Evolutionary conservation across 2,888 invertebrate species (phyloP).

Genomic region (Hemaris fuciformis): DNA sequence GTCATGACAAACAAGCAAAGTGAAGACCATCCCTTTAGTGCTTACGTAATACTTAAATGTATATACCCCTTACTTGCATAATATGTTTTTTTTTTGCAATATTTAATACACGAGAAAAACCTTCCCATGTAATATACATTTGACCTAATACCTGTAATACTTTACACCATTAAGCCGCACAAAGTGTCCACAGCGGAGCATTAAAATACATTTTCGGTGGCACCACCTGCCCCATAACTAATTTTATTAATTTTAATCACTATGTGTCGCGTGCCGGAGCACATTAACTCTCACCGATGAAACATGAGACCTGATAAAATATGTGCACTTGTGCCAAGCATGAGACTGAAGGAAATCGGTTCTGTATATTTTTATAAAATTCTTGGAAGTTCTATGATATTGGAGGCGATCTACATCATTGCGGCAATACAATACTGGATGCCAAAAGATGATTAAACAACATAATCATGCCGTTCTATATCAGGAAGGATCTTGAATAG

Average conservation of each 20-base stretch:
- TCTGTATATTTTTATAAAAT: constrained; percentile 9
- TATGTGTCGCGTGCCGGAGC: constrained; percentile 65
- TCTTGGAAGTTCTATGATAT: neutral
- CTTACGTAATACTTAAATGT: too few species aligned
- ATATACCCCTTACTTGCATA: too few species aligned
- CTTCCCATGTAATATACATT: neutral
- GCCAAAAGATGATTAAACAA: too few species aligned
- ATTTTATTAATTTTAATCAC: constrained; percentile 80
- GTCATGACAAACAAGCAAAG: too few species aligned
- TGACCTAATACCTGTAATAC: neutral
- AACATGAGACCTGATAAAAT: constrained; percentile 69
- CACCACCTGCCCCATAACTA: constrained; percentile 48
- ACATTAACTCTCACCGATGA: constrained; percentile 71
- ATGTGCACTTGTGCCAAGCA: constrained; percentile 31
- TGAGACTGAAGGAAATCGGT: constrained; percentile 20
- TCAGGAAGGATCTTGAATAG: too few species aligned
- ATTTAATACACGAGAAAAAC: too few species aligned
- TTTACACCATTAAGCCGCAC: neutral
- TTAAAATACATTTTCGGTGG: constrained; percentile 24
- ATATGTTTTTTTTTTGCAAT: too few species aligned
- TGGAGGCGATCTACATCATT: too few species aligned
- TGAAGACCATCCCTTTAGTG: too few species aligned
- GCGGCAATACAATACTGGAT: too few species aligned
- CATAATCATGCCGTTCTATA: too few species aligned
- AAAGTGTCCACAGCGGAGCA: constrained; percentile 1